phyloP scores from a whole-genome alignment of 2,113 vertebrate species.

The Ochotona curzoniae region DNA sequence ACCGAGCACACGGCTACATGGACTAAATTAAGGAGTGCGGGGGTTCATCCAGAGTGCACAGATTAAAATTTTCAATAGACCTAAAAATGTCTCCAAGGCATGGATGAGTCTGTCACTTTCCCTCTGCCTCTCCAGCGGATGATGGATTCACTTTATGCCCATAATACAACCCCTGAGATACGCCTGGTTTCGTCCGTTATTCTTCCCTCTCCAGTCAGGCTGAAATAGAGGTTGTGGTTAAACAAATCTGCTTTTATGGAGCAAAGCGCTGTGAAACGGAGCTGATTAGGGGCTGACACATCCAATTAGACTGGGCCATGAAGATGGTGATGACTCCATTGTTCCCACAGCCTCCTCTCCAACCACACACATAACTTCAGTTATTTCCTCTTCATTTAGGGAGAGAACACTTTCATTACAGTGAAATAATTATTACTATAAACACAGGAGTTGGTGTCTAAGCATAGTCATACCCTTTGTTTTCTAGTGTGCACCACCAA shows the following conservation, averaged over 20 bases:
- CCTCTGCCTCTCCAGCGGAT: constrained; percentile 88
- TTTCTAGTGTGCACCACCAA: neutral
- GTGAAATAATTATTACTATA: neutral
- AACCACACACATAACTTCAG: constrained; percentile 15
- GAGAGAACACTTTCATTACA: neutral
- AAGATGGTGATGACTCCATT: constrained; percentile 84
- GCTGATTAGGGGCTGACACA: constrained; percentile 95
- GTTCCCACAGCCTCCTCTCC: constrained; percentile 75
- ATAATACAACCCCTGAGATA: constrained; percentile 85
- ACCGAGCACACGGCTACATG: constrained; percentile 81
- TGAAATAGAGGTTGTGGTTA: constrained; percentile 93
- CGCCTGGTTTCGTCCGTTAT: constrained; percentile 84
- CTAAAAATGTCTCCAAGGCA: constrained; percentile 94
- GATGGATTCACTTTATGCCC: constrained; percentile 87
- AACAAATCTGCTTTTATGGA: constrained; percentile 93
- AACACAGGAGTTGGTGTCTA: neutral
- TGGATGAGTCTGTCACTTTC: constrained; percentile 92
- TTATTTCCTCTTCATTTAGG: constrained; percentile 22
- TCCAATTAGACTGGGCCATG: constrained; percentile 87
- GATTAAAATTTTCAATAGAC: constrained; percentile 93
- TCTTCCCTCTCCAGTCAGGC: constrained; percentile 87
- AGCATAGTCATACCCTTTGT: neutral
- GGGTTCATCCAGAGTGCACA: constrained; percentile 94
- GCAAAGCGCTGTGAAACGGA: constrained; percentile 93
- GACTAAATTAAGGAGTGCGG: constrained; percentile 87